phyloP scores from a whole-genome alignment of 2,888 invertebrate genomes.

The Drosophila meridiana region DNA sequence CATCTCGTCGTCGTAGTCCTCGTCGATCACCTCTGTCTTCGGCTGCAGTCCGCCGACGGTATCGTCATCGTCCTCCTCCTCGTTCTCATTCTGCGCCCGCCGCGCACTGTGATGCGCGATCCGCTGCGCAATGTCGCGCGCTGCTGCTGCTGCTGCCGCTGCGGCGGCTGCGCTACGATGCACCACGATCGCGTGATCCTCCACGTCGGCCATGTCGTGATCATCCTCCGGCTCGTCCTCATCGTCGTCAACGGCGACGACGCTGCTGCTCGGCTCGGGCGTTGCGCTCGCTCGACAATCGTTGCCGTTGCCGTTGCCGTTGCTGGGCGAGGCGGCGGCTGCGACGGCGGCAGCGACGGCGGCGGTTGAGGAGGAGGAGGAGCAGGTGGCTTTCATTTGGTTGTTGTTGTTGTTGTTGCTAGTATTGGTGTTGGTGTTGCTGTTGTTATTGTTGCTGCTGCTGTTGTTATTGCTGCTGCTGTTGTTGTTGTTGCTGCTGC shows the following conservation, averaged over 20 bases:
- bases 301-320: constrained; percentile 65
- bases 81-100: constrained; percentile 50
- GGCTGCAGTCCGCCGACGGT: constrained; percentile 53
- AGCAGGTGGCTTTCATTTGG: constrained; percentile 56
- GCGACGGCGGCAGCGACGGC: neutral
- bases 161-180: constrained; percentile 40
- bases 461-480: constrained; percentile 61
- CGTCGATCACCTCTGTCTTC: constrained; percentile 75
- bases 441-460: constrained; percentile 43
- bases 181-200: constrained; percentile 54
- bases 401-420: constrained; percentile 61
- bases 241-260: constrained; percentile 54
- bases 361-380: constrained; percentile 28
- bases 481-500: constrained; percentile 50
- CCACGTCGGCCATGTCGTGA: constrained; percentile 48
- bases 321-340: constrained; percentile 47
- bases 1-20: constrained; percentile 82
- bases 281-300: constrained; percentile 33
- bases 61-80: constrained; percentile 58
- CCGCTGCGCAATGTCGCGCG: constrained; percentile 68
- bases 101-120: constrained; percentile 59
- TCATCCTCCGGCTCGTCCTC: constrained; percentile 41
- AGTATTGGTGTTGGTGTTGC: constrained; percentile 29
- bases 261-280: constrained; percentile 44
- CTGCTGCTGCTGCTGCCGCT: constrained; percentile 58